Base-by-base conservation (phyloP, 2,113 vertebrate genomes). In the Limanda limanda region DNA sequence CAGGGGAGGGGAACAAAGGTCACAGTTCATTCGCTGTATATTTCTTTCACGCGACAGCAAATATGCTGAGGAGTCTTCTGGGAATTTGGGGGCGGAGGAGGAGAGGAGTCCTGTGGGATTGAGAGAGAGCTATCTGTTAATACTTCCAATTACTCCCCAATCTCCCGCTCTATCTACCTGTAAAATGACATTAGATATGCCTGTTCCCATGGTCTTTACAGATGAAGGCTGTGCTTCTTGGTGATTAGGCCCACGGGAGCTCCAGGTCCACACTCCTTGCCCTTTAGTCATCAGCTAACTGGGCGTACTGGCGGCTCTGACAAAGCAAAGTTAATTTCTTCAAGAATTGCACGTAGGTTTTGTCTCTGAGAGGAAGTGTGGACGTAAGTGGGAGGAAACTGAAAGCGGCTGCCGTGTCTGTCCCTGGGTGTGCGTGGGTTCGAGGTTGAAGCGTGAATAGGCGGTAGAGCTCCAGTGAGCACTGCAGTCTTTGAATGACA, bases 171-270 rank as follows among this genome's bases (percentile, higher is more conserved):
- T 92, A 92, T 93, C 94, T 95, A 95, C 94, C 94, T 94, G 93
- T 94, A 92, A 94, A 94, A 94, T 93, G 90, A 91, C 89, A 94
- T 95, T 94, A 92, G 94, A 92, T 92, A 93, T 94, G 93, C 90
- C 89, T 92, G 83, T 92, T 87, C 90, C 83, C 93, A 92, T 87
- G 91, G 74, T 89, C 89, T 81, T 86, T 80, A 78, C 81, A 81
- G 85, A 91, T 83, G 91, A 91, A 86, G 83, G 71, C 73, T 85
- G 82, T 65, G 83, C 86, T 78, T 77, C 76, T 82, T 57, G 1
- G 76, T 82, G 88, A 92, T 88, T 90, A 86, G 80, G 82, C 92
- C 89, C 89, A 57, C 12, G 89, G 91, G 92, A 90, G 76, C 70
- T 80, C 14, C n/a, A 62, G 78, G 88, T 90, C 86, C 78, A 78